Conservation (phyloP, 2,888 invertebrate genomes). For the Tetragonisca angustula region DNA sequence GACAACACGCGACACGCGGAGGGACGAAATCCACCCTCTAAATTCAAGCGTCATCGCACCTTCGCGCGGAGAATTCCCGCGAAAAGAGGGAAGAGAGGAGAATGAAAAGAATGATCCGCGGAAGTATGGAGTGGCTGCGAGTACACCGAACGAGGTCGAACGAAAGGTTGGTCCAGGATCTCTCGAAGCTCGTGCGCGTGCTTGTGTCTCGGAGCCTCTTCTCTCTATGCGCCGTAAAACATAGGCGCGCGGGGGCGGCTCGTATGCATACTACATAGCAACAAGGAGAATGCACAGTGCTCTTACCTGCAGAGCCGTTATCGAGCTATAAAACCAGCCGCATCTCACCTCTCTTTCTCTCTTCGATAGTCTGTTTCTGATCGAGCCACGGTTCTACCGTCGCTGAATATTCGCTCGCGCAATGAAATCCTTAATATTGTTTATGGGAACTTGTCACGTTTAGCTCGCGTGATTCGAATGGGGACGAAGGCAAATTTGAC, state of each 20-base stretch:
- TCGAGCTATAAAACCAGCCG: slow-evolving; percentile 58
- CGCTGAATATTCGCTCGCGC: too few relatives aligned
- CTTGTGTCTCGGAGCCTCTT: slow-evolving; percentile 28
- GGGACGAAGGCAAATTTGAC: too few relatives aligned
- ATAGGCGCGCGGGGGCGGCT: slow-evolving; percentile 27
- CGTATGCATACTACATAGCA: slow-evolving; percentile 53
- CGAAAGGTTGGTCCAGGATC: slow-evolving; percentile 23
- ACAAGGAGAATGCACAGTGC: slow-evolving; percentile 48
- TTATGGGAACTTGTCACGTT: too few relatives aligned
- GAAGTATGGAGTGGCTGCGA: slow-evolving; percentile 23
- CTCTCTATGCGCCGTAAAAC: slow-evolving; percentile 46
- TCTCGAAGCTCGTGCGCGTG: slow-evolving; percentile 27
- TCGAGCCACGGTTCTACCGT: too few relatives aligned
- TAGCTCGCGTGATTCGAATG: too few relatives aligned
- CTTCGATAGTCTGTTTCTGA: too few relatives aligned
- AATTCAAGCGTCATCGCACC: slow-evolving; percentile 8
- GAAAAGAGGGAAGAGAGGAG: not conserved
- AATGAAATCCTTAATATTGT: too few relatives aligned
- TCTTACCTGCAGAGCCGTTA: slow-evolving; percentile 52
- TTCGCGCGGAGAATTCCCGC: not conserved
- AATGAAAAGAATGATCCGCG: not conserved
- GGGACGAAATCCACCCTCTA: not conserved
- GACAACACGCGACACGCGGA: not conserved
- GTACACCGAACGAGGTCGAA: slow-evolving; percentile 38
- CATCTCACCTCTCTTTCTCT: slow-evolving; percentile 1